Percentiles rank a stretch among this genome's conserved stretches.
Conservation (phyloP, 2,888 invertebrate genomes). For the Ceraclea dissimilis region DNA sequence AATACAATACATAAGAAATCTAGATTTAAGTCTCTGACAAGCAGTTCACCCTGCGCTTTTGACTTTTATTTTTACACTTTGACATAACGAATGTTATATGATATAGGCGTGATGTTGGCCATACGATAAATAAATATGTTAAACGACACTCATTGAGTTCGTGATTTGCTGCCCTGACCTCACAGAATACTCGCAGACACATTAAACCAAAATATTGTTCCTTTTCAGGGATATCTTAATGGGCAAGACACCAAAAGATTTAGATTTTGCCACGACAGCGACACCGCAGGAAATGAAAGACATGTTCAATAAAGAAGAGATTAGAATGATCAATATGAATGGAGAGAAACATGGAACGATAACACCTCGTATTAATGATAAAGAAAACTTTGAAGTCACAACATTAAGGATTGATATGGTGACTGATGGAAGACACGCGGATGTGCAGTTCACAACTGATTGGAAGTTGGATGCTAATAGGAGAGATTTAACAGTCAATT, state of each 20-base stretch:
- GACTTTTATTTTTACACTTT: too few relatives aligned
- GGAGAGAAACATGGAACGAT: constrained; percentile 96
- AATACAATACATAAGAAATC: too few relatives aligned
- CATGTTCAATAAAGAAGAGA: constrained; percentile 75
- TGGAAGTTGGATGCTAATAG: constrained; percentile 92
- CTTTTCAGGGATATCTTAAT: constrained; percentile 65
- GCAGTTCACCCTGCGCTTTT: too few relatives aligned
- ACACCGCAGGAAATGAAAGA: constrained; percentile 94
- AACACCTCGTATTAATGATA: constrained; percentile 89
- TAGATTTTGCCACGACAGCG: constrained; percentile 97
- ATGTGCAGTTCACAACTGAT: constrained; percentile 88
- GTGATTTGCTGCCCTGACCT: too few relatives aligned
- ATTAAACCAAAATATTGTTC: too few relatives aligned
- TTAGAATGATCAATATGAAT: constrained; percentile 87
- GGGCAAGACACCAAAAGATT: constrained; percentile 73
- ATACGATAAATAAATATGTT: too few relatives aligned
- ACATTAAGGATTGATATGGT: constrained; percentile 86
- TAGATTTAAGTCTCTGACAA: too few relatives aligned
- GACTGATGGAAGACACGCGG: constrained; percentile 92
- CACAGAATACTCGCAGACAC: too few relatives aligned
- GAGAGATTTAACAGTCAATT: constrained; percentile 95
- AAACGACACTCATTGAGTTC: too few relatives aligned
- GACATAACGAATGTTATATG: too few relatives aligned
- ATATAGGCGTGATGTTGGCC: too few relatives aligned
- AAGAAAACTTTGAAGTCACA: constrained; percentile 90